Percentiles rank a stretch among this genome's conserved stretches.
Conservation (phyloP, 2,113 vertebrate species). For the Sphaerodactylus townsendi region DNA sequence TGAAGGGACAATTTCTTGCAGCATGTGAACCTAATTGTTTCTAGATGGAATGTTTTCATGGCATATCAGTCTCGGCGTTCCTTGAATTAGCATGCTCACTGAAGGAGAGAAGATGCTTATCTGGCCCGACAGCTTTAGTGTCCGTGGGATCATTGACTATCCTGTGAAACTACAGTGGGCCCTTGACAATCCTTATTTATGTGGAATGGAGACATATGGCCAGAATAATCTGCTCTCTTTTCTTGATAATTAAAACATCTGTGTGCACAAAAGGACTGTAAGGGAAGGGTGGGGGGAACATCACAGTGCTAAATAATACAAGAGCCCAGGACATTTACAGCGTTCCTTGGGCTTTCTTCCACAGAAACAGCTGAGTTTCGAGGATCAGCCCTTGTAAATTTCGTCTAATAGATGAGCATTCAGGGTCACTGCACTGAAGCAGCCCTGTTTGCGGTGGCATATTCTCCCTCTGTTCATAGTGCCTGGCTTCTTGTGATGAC, state of each 20-base stretch:
- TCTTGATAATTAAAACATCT: constrained; percentile 97
- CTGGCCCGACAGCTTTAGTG: constrained; percentile 86
- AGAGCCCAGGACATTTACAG: constrained; percentile 47
- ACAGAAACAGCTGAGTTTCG: constrained; percentile 23
- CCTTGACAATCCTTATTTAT: constrained; percentile 78
- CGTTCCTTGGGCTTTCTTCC: constrained; percentile 37
- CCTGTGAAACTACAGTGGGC: constrained; percentile 73
- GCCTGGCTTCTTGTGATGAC: neutral
- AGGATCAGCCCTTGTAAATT: constrained; percentile 49
- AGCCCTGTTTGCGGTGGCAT: neutral
- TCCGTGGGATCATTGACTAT: constrained; percentile 78
- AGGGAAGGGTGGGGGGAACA: constrained; percentile 56
- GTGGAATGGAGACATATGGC: constrained; percentile 91
- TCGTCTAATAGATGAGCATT: constrained; percentile 51
- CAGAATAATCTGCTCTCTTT: constrained; percentile 91
- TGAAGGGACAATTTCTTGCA: constrained; percentile 60
- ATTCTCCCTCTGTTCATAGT: neutral
- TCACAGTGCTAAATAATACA: constrained; percentile 66
- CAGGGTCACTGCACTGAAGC: constrained; percentile 41
- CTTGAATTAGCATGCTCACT: constrained; percentile 90
- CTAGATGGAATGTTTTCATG: constrained; percentile 94
- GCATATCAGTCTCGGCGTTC: constrained; percentile 83
- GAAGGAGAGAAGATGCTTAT: constrained; percentile 94
- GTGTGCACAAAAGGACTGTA: constrained; percentile 76
- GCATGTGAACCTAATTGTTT: constrained; percentile 83